These are phyloP conservation scores for Protonemura montana DNA, from an alignment of 2,888 invertebrate species.

Conservation along the genomic window DNA sequence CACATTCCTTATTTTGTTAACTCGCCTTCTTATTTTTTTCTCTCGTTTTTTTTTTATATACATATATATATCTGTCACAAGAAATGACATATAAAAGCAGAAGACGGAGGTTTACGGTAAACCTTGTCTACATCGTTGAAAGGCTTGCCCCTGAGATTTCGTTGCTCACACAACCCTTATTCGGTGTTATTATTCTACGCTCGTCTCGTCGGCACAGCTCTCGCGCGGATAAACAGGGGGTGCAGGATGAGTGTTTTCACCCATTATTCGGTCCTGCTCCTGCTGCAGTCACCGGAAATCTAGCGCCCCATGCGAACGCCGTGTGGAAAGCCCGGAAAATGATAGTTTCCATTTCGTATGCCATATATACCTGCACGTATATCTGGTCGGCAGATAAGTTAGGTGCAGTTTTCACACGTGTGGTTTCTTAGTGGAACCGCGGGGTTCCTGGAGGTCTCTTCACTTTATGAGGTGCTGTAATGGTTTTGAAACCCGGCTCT, in stretches of 20 bases:
- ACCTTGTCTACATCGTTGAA: slow-evolving; percentile 1
- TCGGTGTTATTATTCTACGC: slow-evolving; percentile 7
- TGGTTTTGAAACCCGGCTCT: background rate
- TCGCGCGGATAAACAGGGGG: slow-evolving; percentile 34
- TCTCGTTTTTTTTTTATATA: background rate
- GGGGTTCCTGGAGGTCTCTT: background rate
- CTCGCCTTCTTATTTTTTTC: background rate
- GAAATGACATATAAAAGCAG: slow-evolving; percentile 12
- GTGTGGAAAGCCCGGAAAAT: background rate
- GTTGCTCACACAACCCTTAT: slow-evolving; percentile 5
- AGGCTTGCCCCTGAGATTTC: slow-evolving; percentile 31
- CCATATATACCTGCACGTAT: background rate
- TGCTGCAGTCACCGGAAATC: slow-evolving; percentile 9
- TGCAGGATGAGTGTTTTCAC: slow-evolving; percentile 40
- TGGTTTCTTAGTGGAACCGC: background rate
- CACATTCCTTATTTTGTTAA: slow-evolving; percentile 12
- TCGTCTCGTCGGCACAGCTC: background rate
- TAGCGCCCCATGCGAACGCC: background rate
- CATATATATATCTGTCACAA: background rate
- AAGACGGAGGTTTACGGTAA: slow-evolving; percentile 17
- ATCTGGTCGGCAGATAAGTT: background rate
- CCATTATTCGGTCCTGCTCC: slow-evolving; percentile 13
- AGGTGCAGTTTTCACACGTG: background rate
- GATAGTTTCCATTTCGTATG: background rate
- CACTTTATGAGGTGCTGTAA: background rate